A percentile compares a stretch with the other conserved stretches of the same genome.
These are phyloP conservation scores for Trichogramma evanescens DNA, from an alignment of 2,888 invertebrate genomes.

Conservation along the genomic window DNA sequence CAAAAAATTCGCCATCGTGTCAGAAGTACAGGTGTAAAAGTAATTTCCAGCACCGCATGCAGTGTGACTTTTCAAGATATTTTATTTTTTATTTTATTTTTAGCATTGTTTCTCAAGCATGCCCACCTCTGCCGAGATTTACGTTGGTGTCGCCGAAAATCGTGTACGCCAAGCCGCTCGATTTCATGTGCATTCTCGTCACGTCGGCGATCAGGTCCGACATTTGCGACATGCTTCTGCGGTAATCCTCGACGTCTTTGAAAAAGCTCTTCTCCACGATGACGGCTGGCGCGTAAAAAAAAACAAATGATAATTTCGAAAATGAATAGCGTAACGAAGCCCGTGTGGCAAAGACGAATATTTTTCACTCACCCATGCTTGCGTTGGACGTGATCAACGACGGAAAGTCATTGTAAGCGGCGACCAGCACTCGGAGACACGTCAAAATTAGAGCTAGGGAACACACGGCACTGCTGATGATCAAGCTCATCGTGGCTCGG, in stretches of 20 bases:
- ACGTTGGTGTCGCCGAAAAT: slow-evolving; percentile 64
- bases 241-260: slow-evolving; percentile 52
- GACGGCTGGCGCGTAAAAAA: slow-evolving; percentile 52
- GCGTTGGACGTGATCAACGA: slow-evolving; percentile 68
- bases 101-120: neutral
- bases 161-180: slow-evolving; percentile 63
- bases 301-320: neutral
- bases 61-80: neutral
- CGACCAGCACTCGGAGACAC: neutral
- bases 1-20: neutral
- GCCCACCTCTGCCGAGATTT: slow-evolving; percentile 62
- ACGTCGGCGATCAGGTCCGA: slow-evolving; percentile 59
- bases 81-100: neutral
- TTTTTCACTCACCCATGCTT: slow-evolving; percentile 57
- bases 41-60: too few species aligned
- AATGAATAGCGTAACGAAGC: neutral
- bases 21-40: neutral
- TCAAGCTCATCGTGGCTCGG: slow-evolving; percentile 8
- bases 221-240: slow-evolving; percentile 52
- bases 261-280: slow-evolving; percentile 65
- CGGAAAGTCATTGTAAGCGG: slow-evolving; percentile 56
- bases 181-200: slow-evolving; percentile 59
- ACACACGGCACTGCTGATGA: too few species aligned
- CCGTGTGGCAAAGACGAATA: neutral
- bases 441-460: too few species aligned